Evolutionary conservation across 1,140 invertebrate species (phyloP), one percentile per base, ranked within the genome.

Genomic region (Scaptodrosophila lebanonensis): DNA sequence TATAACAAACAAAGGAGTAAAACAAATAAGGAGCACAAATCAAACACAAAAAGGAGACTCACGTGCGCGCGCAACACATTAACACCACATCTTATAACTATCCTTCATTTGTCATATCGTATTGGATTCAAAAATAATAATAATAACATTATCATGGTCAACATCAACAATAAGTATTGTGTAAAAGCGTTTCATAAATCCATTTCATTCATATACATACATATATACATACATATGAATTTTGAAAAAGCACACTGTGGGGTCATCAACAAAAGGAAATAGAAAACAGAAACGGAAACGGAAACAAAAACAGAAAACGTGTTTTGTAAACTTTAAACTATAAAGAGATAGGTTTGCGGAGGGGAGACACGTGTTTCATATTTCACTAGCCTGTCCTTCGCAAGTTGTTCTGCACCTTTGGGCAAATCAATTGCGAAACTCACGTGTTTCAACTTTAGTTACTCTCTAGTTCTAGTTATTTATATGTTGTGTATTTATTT

Each of bases 1-100:
- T 22, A 47, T 38, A 43, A 51, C 36, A 48, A 51, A 45, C 57
- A 64, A 62, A 53, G 57, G 60, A 57, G 66, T 70, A 76, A n/a
- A n/a, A 70, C 56, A 75, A 69, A 76, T 66, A 42, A 54, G 72
- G 72, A 82, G 75, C 75, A 82, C 66, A 79, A 79, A 82, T 82
- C 75, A 82, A 60, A 66, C 83, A 50, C 76, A 75, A 75, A 77
- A 59, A 75, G 76, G 75, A 82, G 75, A 82, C 75, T 79, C 75
- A 83, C 75, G 73, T 79, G 75, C 70, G 75, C 69, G 75, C 76
- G 62, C 70, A 83, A 83, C 59, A 82, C 75, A 82, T 82, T 82
- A 82, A 82, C 69, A 82, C 76, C 75, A 82, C 75, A 75, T 76
- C 42, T 53, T 58, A 18, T 32, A 44, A 39, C 7, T 12, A 11